Conservation (phyloP, 2,888 invertebrate species). For the Aradus depressus region DNA sequence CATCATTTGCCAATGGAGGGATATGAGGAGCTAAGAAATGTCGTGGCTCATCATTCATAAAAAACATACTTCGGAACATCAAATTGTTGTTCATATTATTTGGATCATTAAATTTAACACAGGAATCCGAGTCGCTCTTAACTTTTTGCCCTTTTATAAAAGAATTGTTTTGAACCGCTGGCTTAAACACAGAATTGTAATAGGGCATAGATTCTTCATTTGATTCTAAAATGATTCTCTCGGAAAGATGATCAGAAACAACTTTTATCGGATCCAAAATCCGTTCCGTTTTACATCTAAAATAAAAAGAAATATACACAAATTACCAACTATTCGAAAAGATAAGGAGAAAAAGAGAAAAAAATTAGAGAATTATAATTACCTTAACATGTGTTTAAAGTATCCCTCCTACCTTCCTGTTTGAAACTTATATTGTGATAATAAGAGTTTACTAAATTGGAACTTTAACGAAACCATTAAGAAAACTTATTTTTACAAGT, state of each 20-base stretch:
- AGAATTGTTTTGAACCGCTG: constrained; percentile 5
- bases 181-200: constrained; percentile 16
- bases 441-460: neutral
- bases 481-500: neutral
- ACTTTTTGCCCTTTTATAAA: constrained; percentile 11
- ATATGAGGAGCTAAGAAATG: constrained; percentile 33
- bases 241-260: constrained; percentile 31
- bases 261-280: constrained; percentile 31
- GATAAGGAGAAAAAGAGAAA: no score
- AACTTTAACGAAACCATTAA: neutral
- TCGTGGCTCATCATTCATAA: constrained; percentile 33
- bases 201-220: constrained; percentile 24
- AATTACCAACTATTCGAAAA: neutral
- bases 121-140: constrained; percentile 5
- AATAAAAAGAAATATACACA: constrained; percentile 5
- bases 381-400: constrained; percentile 27
- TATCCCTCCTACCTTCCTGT: constrained; percentile 6
- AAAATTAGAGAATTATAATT: neutral
- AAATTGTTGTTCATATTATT: constrained; percentile 31
- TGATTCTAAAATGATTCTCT: constrained; percentile 30
- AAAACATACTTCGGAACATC: constrained; percentile 33
- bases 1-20: constrained; percentile 29
- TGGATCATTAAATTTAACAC: constrained; percentile 10
- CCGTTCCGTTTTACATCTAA: constrained; percentile 29
- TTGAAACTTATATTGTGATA: no score